A percentile compares a stretch with the other conserved stretches of the same genome.
Evolutionary conservation across 2,113 vertebrate genomes (phyloP).

Genomic region (Salvelinus fontinalis): DNA sequence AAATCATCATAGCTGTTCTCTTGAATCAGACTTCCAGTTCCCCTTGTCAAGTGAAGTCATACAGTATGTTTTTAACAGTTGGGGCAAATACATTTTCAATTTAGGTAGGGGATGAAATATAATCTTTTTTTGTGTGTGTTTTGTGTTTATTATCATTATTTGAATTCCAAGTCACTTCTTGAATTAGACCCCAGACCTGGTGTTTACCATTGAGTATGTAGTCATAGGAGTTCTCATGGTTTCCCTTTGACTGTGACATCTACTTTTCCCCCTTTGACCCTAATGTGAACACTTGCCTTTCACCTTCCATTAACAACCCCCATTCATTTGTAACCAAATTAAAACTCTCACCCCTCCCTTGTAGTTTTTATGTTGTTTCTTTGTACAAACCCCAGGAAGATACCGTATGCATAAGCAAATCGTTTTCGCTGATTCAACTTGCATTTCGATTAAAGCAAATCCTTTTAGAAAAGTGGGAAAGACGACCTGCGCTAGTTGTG

Average conservation of each 20-base stretch:
- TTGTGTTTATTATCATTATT: neutral
- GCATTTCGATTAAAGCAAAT: neutral
- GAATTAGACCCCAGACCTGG: neutral
- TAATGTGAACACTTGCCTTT: constrained; percentile 48
- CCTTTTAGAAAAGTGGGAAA: neutral
- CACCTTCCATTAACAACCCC: constrained; percentile 50
- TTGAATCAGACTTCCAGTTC: constrained; percentile 12
- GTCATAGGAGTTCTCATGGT: constrained; percentile 12
- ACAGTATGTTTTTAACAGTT: constrained; percentile 18
- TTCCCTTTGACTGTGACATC: constrained; percentile 5
- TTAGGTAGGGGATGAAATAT: neutral
- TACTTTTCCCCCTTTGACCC: constrained; percentile 57
- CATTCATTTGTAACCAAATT: constrained; percentile 51
- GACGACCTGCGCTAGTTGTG: too few relatives aligned
- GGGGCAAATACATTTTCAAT: neutral
- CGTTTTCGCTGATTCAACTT: neutral
- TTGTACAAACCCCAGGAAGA: constrained; percentile 2
- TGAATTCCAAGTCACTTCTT: constrained; percentile 9
- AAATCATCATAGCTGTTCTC: constrained; percentile 9
- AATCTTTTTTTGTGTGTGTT: too few relatives aligned
- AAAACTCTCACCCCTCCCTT: constrained; percentile 37
- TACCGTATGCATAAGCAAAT: neutral
- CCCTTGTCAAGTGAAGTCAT: neutral
- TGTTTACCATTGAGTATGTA: constrained; percentile 16
- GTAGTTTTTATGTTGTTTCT: neutral